Evolutionary conservation across 2,113 vertebrate genomes (phyloP), one percentile per base, ranked within the genome.

Genomic region (Noturus placidus): DNA sequence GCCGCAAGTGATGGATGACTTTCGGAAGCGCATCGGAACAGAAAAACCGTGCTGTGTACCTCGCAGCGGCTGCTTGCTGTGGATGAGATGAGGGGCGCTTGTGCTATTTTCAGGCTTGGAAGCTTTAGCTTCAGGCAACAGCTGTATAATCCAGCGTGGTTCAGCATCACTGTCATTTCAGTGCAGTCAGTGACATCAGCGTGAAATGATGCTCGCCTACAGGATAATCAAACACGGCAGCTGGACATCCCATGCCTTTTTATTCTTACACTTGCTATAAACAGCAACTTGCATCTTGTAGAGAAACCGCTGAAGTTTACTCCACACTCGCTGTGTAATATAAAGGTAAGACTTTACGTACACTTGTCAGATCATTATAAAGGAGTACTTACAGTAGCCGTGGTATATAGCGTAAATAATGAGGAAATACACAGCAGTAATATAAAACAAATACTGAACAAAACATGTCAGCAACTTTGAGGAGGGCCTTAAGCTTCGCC

Each of bases 101-200:
- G 63, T 70, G 20, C 63, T 83, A 69, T 52, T 83, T 69, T 69
- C n/a, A 65, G 82, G 61, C 82, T 69, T 52, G 10, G 15, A 22
- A 19, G 63, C 63, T 70, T 84, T 70, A 20, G 82, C 46, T 13
- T 33, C 63, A 67, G 42, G 82, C 42, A 35, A 33, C n/a, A 54
- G 17, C 19, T 0, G 20, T 67, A 33, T 84, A 70, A 84, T 50
- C 57, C 46, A 4, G 63, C 19, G 15, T 67, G 38, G 42, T 27
- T 42, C 50, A 76, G 72, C 72, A 76, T 76, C 38, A 46, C n/a
- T 79, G 50, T 50, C 10, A 79, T 54, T 76, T 54, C 50, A 52
- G 27, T 19, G 76, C 46, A 78, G 46, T 54, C 76, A 78, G 50
- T 54, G 76, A 54, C 76, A 78, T 54, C 27, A 30, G 50, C 15